phyloP scores from a whole-genome alignment of 2,797 vertebrate species.

The Pangasius djambal region DNA sequence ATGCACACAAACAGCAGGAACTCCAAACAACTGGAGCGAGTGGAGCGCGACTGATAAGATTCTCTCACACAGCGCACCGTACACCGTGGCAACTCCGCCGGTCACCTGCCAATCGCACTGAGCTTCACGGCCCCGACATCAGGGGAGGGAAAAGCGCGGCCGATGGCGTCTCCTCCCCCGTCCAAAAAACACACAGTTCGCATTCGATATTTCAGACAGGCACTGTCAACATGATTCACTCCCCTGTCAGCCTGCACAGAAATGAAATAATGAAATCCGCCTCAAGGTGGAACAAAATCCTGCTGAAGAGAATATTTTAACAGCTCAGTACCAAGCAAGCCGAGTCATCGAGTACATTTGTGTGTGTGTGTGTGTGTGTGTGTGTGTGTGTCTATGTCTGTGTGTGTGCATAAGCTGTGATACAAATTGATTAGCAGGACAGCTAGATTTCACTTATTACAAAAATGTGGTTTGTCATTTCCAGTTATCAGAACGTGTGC shows the following conservation, averaged over 20 bases:
- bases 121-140: constrained; percentile 68
- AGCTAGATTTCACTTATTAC: constrained; percentile 51
- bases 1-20: constrained; percentile 63
- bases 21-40: constrained; percentile 62
- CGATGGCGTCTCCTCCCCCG: constrained; percentile 74
- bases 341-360: neutral
- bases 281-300: constrained; percentile 83
- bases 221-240: constrained; percentile 84
- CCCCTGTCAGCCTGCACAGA: constrained; percentile 77
- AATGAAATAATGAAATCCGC: constrained; percentile 85
- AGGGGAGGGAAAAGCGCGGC: constrained; percentile 66
- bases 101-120: constrained; percentile 71
- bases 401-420: neutral
- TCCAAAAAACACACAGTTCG: constrained; percentile 79
- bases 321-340: constrained; percentile 68
- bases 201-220: constrained; percentile 78
- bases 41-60: constrained; percentile 72
- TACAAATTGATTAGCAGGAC: constrained; percentile 36
- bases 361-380: neutral
- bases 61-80: constrained; percentile 67
- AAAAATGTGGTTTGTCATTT: constrained; percentile 50
- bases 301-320: constrained; percentile 76
- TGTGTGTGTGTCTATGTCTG: neutral
- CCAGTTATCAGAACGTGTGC: constrained; percentile 50
- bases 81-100: constrained; percentile 67